These are phyloP conservation scores for Parazoanthus atlanticus DNA, from an alignment of 92 coral and sea anemone species.

Conservation along the genomic window DNA sequence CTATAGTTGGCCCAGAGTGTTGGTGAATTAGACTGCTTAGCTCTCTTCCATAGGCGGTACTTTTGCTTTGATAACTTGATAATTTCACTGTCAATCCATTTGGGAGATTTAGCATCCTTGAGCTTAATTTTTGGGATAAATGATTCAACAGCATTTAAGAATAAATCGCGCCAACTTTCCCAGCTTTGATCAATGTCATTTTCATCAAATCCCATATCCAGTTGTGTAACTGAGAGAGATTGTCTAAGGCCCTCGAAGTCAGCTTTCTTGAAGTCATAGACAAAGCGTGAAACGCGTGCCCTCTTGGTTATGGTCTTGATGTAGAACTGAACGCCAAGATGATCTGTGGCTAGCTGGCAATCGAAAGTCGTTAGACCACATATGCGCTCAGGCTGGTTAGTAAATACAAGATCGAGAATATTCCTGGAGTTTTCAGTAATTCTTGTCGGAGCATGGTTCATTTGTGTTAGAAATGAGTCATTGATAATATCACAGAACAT, in stretches of 20 bases:
- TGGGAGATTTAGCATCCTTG: constrained; percentile 43
- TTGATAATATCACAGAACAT: constrained; percentile 60
- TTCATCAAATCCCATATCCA: constrained; percentile 42
- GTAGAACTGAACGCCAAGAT: constrained; percentile 42
- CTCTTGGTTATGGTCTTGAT: constrained; percentile 34
- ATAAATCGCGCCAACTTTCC: constrained; percentile 53
- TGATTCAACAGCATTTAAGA: constrained; percentile 45
- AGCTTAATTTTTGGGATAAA: constrained; percentile 40
- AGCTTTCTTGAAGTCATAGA: constrained; percentile 56
- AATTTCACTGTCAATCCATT: constrained; percentile 45
- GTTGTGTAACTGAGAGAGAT: constrained; percentile 34
- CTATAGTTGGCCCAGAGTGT: too few relatives aligned
- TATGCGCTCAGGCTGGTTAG: constrained; percentile 57
- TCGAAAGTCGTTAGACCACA: constrained; percentile 45
- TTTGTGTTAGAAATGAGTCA: constrained; percentile 52
- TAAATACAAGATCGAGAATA: too few relatives aligned
- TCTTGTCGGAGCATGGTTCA: constrained; percentile 57
- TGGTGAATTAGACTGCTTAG: too few relatives aligned
- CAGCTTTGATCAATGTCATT: constrained; percentile 47
- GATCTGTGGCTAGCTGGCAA: constrained; percentile 54
- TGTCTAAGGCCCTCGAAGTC: constrained; percentile 51
- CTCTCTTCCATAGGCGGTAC: constrained; percentile 10
- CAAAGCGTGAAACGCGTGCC: constrained; percentile 21
- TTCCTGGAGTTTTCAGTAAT: too few relatives aligned
- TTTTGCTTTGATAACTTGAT: constrained; percentile 36